phyloP scores from a whole-genome alignment of 2,113 vertebrate genomes.

The Phainopepla nitens region DNA sequence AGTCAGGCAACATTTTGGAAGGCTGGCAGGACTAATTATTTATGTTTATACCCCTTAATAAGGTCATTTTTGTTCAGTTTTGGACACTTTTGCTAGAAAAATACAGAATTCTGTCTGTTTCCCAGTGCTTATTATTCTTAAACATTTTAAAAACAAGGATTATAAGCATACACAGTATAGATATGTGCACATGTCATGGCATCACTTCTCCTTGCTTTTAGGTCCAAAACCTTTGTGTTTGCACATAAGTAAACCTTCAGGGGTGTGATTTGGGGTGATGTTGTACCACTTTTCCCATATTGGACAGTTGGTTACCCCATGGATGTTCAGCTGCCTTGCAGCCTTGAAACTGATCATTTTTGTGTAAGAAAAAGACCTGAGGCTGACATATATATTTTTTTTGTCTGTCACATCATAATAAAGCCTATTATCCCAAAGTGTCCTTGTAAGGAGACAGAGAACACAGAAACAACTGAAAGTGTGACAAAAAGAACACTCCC shows the following conservation, averaged over 20 bases:
- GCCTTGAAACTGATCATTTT: background rate
- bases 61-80: accelerated
- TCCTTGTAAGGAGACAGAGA: background rate
- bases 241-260: too few species aligned
- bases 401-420: background rate
- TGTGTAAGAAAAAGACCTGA: background rate
- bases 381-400: background rate
- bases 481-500: background rate
- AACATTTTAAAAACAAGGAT: background rate
- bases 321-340: accelerated
- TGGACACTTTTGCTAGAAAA: background rate
- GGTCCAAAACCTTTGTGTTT: background rate
- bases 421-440: background rate
- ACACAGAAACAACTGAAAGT: background rate
- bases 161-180: accelerated
- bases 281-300: background rate
- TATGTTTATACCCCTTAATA: background rate
- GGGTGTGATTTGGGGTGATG: background rate
- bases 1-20: background rate
- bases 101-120: background rate
- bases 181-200: accelerated
- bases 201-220: background rate
- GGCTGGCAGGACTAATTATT: background rate
- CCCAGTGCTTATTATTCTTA: background rate
- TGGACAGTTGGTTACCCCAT: background rate